Evolutionary conservation across 1,140 invertebrate genomes (phyloP).

Genomic region (Drosophila ananassae): DNA sequence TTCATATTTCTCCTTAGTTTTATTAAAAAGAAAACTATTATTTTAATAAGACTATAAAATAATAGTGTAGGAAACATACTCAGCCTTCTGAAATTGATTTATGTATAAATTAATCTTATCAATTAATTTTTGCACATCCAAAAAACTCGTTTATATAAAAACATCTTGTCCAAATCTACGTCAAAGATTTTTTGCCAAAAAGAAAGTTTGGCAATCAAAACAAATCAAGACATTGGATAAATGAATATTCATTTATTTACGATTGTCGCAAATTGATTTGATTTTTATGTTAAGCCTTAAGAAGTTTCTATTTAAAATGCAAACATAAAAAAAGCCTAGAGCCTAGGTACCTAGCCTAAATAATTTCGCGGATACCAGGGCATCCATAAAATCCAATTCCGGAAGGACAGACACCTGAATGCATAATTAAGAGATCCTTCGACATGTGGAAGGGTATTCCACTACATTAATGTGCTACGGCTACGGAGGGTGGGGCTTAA

Average conservation of each 20-base stretch:
- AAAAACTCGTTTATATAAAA: slow-evolving; percentile 1
- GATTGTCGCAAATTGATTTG: not conserved
- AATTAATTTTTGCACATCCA: not conserved
- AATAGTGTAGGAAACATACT: not conserved
- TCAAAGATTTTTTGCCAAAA: not conserved
- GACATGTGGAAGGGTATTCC: slow-evolving; percentile 24
- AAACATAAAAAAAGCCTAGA: not conserved
- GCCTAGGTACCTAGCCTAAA: not conserved
- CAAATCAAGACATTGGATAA: not conserved
- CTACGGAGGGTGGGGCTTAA: slow-evolving; percentile 6
- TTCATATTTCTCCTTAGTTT: too few relatives aligned
- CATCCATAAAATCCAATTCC: slow-evolving; percentile 43
- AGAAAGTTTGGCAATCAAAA: not conserved
- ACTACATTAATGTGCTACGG: slow-evolving; percentile 41
- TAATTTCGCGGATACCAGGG: slow-evolving; percentile 5
- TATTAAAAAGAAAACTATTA: too few relatives aligned
- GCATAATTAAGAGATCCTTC: slow-evolving; percentile 48
- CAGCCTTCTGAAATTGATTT: not conserved
- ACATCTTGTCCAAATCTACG: slow-evolving; percentile 1
- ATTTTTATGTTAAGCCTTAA: not conserved
- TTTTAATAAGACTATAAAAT: too few relatives aligned
- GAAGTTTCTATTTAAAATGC: too few relatives aligned
- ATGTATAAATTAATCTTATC: not conserved
- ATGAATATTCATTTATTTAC: slow-evolving; percentile 10
- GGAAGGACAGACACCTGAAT: slow-evolving; percentile 30